A percentile compares a stretch with the other conserved stretches of the same genome.
Conservation (phyloP, 37 sponge, comb jelly and placozoan species). For the Oopsacas minuta region DNA sequence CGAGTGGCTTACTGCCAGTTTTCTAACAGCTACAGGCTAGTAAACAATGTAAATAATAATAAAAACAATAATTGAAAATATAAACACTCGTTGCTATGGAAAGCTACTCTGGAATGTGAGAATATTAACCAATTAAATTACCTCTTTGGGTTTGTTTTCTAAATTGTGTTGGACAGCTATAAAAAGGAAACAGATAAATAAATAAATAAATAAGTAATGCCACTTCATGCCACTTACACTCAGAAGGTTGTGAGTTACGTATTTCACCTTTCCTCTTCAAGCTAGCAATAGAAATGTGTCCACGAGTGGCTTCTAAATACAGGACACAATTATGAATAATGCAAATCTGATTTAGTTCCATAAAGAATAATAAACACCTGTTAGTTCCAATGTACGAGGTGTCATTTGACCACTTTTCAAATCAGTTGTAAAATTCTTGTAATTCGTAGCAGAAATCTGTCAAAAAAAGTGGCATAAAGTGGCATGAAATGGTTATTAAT, state of each 20-base stretch:
- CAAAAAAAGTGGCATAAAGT: not conserved
- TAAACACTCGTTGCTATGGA: not conserved
- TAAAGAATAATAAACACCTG: no score
- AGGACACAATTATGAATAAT: not conserved
- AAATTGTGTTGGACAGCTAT: not conserved
- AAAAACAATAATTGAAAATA: not conserved
- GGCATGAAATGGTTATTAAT: no score
- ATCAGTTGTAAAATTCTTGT: not conserved
- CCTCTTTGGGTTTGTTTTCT: not conserved
- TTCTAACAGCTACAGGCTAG: not conserved
- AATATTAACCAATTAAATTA: no score
- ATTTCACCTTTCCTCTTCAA: not conserved
- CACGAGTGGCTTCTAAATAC: not conserved
- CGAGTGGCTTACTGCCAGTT: not conserved
- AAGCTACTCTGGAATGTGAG: no score
- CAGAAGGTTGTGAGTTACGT: not conserved
- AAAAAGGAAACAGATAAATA: not conserved
- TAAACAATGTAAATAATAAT: not conserved
- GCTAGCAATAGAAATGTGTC: slow-evolving; percentile 4
- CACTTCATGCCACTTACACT: not conserved
- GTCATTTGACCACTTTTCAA: not conserved
- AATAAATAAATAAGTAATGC: not conserved
- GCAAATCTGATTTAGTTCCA: no score
- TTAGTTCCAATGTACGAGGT: slow-evolving; percentile 4
- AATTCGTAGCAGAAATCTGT: no score